Conservation (phyloP, 2,797 vertebrate species). For the Tapirus indicus region DNA sequence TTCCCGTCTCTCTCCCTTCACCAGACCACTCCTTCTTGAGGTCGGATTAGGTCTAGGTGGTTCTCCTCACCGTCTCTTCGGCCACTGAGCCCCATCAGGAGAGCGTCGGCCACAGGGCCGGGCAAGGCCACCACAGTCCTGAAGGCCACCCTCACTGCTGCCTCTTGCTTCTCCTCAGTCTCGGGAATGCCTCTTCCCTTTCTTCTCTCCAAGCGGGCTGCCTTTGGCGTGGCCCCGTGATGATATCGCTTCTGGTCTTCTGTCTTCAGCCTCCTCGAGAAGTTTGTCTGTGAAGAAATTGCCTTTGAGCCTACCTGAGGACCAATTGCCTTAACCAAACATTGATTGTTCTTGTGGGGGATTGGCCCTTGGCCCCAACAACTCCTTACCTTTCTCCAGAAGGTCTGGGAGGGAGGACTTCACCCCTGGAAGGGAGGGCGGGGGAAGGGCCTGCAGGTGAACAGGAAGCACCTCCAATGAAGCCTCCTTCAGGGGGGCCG, state of each 20-base stretch:
- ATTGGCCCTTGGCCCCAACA: too few relatives aligned
- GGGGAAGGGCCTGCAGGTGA: neutral
- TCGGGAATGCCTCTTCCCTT: neutral
- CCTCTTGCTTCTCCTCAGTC: neutral
- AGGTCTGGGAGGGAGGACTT: neutral
- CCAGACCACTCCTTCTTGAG: neutral
- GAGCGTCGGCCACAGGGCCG: accelerated
- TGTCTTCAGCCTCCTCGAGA: neutral
- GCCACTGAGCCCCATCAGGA: accelerated
- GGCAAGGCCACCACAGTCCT: neutral
- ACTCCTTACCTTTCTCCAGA: accelerated
- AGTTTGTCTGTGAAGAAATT: neutral
- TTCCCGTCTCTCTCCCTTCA: neutral
- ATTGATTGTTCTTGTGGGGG: accelerated
- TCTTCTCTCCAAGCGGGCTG: neutral
- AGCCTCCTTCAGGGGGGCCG: too few relatives aligned
- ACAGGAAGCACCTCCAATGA: neutral
- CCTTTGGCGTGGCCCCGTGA: accelerated
- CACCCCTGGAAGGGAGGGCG: neutral
- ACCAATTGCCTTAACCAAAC: neutral
- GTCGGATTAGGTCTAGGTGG: accelerated
- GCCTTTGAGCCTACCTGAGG: neutral
- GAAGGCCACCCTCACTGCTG: neutral
- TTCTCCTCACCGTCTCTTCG: neutral
- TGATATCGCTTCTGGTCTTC: neutral